Evolutionary conservation across 1,140 invertebrate genomes (phyloP), one percentile per base, ranked within the genome.

Genomic region (Leptopilina boulardi): DNA sequence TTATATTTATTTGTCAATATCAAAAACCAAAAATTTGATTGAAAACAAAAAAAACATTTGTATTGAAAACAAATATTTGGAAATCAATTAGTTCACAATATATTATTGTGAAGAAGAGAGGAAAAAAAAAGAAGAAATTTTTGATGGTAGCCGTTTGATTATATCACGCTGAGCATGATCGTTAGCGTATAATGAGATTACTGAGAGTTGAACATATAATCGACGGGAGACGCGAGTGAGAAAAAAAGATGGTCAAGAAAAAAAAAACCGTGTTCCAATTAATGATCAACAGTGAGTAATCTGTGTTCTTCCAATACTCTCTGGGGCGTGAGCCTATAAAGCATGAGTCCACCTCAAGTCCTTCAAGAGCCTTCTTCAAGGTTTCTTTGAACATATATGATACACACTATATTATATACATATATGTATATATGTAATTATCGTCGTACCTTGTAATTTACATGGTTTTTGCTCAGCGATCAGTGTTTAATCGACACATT

Each of bases 151-250:
- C 82, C 41, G 56, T 47, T 42, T 71, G 34, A 54, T 77, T 83
- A 85, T 81, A 86, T 82, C 85, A 85, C 44, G 83, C 85, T 84
- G 84, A 5, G 84, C 75, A 74, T 75, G 79, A 82, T 86, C 83
- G 83, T 88, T 85, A 85, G 76, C 76, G 79, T 80, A 82, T 85
- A 87, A 87, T 85, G 78, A 88, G 85, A 85, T 88, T 88, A 86
- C 80, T 73, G 66, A 72, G 59, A 72, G 38, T 26, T 76, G 71
- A 73, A 18, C 70, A 74, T 38, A 38, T n/a, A n/a, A n/a, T 77
- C 71, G 80, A 47, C 47, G 56, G 54, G 77, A 70, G 76, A 59
- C 72, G 56, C 72, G 56, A 74, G 54, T 79, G 80, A 71, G 72
- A 78, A 75, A 77, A 81, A 75, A 73, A 73, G 71, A 9, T 6